Percentiles rank a stretch among this genome's conserved stretches.
phyloP scores from a whole-genome alignment of 1,140 invertebrate species.

The Dendrolimus punctatus region DNA sequence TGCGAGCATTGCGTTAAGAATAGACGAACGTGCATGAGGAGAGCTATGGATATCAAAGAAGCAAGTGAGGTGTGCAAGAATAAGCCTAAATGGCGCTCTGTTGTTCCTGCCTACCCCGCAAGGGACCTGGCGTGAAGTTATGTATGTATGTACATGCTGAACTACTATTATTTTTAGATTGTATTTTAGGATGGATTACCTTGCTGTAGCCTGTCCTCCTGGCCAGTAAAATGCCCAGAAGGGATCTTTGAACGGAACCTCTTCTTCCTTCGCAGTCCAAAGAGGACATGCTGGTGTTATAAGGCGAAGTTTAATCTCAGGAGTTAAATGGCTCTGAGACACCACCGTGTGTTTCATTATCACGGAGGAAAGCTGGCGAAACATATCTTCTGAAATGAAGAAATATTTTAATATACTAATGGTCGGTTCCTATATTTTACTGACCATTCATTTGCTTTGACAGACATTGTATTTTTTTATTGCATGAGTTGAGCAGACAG shows the following conservation, averaged over 20 bases:
- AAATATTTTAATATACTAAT: slow-evolving; percentile 1
- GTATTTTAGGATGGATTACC: slow-evolving; percentile 31
- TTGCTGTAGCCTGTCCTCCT: slow-evolving; percentile 72
- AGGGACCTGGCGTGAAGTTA: too few species aligned
- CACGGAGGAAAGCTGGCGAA: slow-evolving; percentile 18
- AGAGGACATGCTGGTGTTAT: slow-evolving; percentile 69
- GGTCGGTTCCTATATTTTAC: background rate
- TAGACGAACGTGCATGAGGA: too few species aligned
- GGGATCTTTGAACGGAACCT: slow-evolving; percentile 57
- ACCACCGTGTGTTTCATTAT: slow-evolving; percentile 42
- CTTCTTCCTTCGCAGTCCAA: slow-evolving; percentile 48
- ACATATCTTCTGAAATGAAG: slow-evolving; percentile 17
- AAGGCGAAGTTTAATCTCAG: slow-evolving; percentile 70
- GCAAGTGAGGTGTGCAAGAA: too few species aligned
- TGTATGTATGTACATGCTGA: too few species aligned
- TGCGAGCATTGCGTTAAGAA: too few species aligned
- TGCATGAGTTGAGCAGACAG: too few species aligned
- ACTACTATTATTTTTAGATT: too few species aligned
- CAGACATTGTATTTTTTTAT: too few species aligned
- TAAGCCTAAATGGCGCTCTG: too few species aligned
- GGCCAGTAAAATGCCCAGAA: slow-evolving; percentile 77
- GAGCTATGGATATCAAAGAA: too few species aligned
- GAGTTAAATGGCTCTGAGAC: slow-evolving; percentile 65
- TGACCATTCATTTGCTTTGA: too few species aligned
- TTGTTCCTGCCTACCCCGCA: too few species aligned